Percentiles rank a stretch among this genome's conserved stretches.
phyloP scores from a whole-genome alignment of 2,888 invertebrate species.

The Ormia ochracea region DNA sequence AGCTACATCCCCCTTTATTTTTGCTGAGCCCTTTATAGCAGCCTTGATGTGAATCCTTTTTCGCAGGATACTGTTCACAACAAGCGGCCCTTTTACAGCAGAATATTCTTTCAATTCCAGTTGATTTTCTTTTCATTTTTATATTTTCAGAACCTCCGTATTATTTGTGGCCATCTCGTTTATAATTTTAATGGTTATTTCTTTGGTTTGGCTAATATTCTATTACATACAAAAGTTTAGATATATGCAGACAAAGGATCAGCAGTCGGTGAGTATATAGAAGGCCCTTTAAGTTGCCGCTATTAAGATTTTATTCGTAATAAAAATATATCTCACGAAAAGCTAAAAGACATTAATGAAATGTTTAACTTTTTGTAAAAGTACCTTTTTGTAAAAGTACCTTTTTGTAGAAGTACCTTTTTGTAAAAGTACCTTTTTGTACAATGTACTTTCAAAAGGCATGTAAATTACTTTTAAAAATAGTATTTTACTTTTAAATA shows the following conservation, averaged over 20 bases:
- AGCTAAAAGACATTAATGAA: too few relatives aligned
- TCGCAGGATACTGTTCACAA: slow-evolving; percentile 2
- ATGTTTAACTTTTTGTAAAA: neutral
- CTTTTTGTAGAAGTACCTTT: neutral
- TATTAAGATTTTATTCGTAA: too few relatives aligned
- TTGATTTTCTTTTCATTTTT: slow-evolving; percentile 35
- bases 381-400: neutral
- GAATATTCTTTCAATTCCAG: neutral
- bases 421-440: neutral
- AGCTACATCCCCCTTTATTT: slow-evolving; percentile 67
- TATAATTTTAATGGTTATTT: slow-evolving; percentile 95
- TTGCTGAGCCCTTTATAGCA: neutral
- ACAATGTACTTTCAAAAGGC: too few relatives aligned
- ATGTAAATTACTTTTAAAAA: too few relatives aligned
- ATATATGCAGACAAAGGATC: slow-evolving; percentile 95
- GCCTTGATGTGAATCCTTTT: slow-evolving; percentile 2
- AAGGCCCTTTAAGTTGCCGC: too few relatives aligned
- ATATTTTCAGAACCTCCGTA: slow-evolving; percentile 87
- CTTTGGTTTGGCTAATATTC: slow-evolving; percentile 95
- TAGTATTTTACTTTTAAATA: too few relatives aligned
- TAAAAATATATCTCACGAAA: too few relatives aligned
- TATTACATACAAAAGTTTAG: slow-evolving; percentile 97
- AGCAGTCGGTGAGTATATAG: slow-evolving; percentile 86
- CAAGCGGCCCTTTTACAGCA: neutral
- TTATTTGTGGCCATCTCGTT: slow-evolving; percentile 96